Base-by-base conservation (phyloP, 2,888 invertebrate genomes). In the Plagodis dolabraria region DNA sequence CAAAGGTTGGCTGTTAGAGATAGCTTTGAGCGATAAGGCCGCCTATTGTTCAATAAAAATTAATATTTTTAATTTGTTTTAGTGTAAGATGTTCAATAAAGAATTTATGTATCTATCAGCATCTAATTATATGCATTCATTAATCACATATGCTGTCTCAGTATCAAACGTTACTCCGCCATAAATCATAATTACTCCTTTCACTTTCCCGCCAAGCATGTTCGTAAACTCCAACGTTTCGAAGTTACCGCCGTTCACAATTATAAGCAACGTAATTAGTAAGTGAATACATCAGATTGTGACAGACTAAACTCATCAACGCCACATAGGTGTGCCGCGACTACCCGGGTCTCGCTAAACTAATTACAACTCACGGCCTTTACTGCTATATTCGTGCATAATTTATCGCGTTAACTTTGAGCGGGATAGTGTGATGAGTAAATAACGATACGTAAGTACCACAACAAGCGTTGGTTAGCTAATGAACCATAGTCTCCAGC, bases 251-350 rank as follows among this genome's bases (percentile, higher is more conserved):
- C 40, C 8, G 10, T 40, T 40, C 10, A 36, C 40, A 10, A 10
- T 8, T 40, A 22, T 22, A 22, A 40, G 40, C 40, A 40, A 40
- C 42, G 22, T 55, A 55, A 58, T 58, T 58, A 56, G 40, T 43
- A 45, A 42, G 51, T 35, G 47, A 54, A 48, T 11, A 36, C 50
- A 50, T 56, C 56, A 64, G 54, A 57, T 64, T 63, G 53, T 58
- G 54, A 48, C 60, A 56, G 52, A 46, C 43, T 56, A 56, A 60
- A 58, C 51, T 64, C 60, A 64, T 64, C 58, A 64, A 52, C 55
- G 40, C 52, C 36, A 36, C 47, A 11, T 58, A 40, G 48, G 47
- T 55, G 54, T n/a, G 54, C 56, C 49, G 65, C 35, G 57, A 48
- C 60, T 52, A 8, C 52, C 53, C 52, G 65, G 43, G 57, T 46